Evolutionary conservation across 2,113 vertebrate genomes (phyloP).

Genomic region (Puntigrus tetrazona): DNA sequence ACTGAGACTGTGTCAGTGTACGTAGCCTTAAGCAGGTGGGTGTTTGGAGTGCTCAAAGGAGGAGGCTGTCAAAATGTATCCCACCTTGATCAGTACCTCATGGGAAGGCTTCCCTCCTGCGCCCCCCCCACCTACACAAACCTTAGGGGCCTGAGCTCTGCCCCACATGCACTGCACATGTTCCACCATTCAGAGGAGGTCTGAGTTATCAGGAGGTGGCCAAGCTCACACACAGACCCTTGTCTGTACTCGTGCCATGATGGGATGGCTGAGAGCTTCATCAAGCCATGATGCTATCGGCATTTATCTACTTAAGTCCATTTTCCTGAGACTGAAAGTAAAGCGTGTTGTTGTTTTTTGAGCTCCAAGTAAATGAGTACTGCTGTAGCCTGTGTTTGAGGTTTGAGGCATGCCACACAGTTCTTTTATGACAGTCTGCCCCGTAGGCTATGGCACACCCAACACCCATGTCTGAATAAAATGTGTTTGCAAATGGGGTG

Average conservation of each 20-base stretch:
- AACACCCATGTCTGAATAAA: constrained; percentile 35
- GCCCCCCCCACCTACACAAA: constrained; percentile 41
- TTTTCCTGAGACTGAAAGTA: constrained; percentile 34
- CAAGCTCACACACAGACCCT: constrained; percentile 27
- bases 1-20: constrained; percentile 36
- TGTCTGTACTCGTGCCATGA: constrained; percentile 17
- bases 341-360: constrained; percentile 8
- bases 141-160: constrained; percentile 32
- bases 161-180: constrained; percentile 62
- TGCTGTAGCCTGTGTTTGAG: neutral
- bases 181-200: constrained; percentile 53
- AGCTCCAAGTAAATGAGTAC: neutral
- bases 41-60: constrained; percentile 45
- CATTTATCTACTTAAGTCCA: constrained; percentile 12
- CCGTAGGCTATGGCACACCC: neutral
- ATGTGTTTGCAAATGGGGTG: constrained; percentile 36
- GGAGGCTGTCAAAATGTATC: constrained; percentile 55
- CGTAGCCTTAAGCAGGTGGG: constrained; percentile 53
- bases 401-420: constrained; percentile 32
- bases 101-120: constrained; percentile 45
- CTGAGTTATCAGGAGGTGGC: constrained; percentile 45
- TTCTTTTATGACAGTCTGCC: constrained; percentile 39
- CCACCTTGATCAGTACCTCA: constrained; percentile 59
- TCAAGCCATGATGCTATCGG: constrained; percentile 4
- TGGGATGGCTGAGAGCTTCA: constrained; percentile 26